phyloP scores from a whole-genome alignment of 2,888 invertebrate species.

The Patella pellucida region DNA sequence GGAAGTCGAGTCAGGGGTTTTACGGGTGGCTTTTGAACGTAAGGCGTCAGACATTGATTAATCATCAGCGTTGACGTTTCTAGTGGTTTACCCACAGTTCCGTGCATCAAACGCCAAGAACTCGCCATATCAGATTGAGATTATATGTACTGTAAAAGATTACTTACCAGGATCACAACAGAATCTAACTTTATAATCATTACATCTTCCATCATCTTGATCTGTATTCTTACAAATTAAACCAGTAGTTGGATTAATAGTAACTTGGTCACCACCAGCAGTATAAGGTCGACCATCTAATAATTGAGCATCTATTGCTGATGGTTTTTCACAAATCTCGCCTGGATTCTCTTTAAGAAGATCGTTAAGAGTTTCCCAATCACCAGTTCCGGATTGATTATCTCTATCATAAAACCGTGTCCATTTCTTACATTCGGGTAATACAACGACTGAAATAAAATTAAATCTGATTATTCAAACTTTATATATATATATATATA shows the following conservation, averaged over 20 bases:
- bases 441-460: not conserved
- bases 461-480: too few relatives aligned
- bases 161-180: not conserved
- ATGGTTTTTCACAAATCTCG: not conserved
- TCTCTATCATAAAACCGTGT: not conserved
- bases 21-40: too few relatives aligned
- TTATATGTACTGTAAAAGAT: too few relatives aligned
- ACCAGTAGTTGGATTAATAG: not conserved
- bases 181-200: slow-evolving; percentile 12
- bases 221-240: not conserved
- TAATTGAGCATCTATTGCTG: not conserved
- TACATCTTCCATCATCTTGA: not conserved
- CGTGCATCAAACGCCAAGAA: too few relatives aligned
- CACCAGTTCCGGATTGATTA: not conserved
- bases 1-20: too few relatives aligned
- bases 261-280: not conserved
- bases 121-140: too few relatives aligned
- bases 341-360: not conserved
- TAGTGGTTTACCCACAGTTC: too few relatives aligned
- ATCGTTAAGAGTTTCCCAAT: not conserved
- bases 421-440: not conserved
- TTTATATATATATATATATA: too few relatives aligned
- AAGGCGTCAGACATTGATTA: too few relatives aligned
- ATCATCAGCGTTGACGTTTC: too few relatives aligned
- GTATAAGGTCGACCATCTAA: not conserved